phyloP scores from a whole-genome alignment of 2,797 vertebrate species.

The Lagodon rhomboides region DNA sequence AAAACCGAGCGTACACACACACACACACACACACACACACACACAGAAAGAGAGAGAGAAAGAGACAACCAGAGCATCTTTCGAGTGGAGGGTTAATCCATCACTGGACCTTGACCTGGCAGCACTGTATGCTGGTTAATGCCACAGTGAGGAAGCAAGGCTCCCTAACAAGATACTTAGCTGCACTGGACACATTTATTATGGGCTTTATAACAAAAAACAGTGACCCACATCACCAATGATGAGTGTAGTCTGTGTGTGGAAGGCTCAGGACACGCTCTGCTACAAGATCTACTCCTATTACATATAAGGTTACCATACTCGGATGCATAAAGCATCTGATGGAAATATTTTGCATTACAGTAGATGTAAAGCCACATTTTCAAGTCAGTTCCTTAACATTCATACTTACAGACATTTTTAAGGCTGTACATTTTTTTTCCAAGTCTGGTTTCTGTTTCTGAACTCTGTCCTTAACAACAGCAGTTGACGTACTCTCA shows the following conservation, averaged over 20 bases:
- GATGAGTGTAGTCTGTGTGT: neutral
- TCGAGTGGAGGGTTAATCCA: constrained; percentile 36
- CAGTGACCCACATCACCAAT: neutral
- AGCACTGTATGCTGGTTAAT: constrained; percentile 41
- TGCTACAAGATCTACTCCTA: neutral
- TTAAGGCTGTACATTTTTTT: neutral
- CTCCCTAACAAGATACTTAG: constrained; percentile 20
- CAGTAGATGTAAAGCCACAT: neutral
- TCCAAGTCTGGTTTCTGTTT: neutral
- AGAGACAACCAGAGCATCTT: constrained; percentile 19
- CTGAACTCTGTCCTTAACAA: neutral
- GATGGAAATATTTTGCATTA: neutral
- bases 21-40: neutral
- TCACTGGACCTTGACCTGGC: constrained; percentile 34
- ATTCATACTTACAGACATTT: neutral
- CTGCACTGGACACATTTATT: constrained; percentile 7
- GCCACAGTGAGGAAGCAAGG: constrained; percentile 24
- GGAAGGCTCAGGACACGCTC: neutral
- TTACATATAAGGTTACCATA: neutral
- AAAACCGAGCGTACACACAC: constrained; percentile 11
- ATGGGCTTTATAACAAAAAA: constrained; percentile 2
- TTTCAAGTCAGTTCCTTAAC: neutral
- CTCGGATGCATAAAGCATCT: neutral
- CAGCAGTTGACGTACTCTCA: neutral
- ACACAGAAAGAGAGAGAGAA: neutral